Percentiles rank a stretch among this genome's conserved stretches.
phyloP scores from a whole-genome alignment of 2,888 invertebrate genomes.

The Gnatocerus cornutus region DNA sequence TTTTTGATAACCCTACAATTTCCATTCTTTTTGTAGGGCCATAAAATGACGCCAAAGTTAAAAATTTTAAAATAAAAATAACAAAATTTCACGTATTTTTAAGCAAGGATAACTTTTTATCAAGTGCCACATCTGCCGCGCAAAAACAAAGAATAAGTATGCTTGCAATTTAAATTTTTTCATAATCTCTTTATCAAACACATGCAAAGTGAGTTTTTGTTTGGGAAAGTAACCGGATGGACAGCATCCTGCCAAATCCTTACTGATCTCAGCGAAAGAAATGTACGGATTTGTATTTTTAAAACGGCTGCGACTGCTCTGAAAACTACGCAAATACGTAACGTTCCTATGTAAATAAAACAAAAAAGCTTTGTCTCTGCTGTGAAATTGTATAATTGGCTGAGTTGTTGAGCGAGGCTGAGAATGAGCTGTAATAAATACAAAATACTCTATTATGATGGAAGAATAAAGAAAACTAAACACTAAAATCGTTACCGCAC shows the following conservation, averaged over 20 bases:
- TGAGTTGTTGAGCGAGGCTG: background rate
- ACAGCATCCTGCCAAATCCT: slow-evolving; percentile 36
- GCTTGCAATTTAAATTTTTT: slow-evolving; percentile 48
- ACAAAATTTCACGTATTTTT: too few relatives aligned
- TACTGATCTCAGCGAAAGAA: slow-evolving; percentile 32
- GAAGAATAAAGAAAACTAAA: too few relatives aligned
- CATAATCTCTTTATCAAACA: slow-evolving; percentile 60
- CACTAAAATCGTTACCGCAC: too few relatives aligned
- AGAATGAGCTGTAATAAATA: background rate
- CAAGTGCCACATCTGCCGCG: too few relatives aligned
- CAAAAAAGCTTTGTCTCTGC: slow-evolving; percentile 13
- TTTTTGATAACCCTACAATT: too few relatives aligned
- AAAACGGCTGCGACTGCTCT: slow-evolving; percentile 20
- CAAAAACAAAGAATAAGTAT: background rate
- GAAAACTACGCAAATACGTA: slow-evolving; percentile 16
- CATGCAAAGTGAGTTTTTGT: slow-evolving; percentile 59
- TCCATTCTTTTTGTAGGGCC: too few relatives aligned
- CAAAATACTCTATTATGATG: too few relatives aligned
- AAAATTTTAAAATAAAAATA: too few relatives aligned
- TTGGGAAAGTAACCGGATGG: slow-evolving; percentile 44
- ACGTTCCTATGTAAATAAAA: slow-evolving; percentile 30
- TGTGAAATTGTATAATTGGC: background rate
- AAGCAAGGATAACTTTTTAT: too few relatives aligned
- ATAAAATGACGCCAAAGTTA: too few relatives aligned
- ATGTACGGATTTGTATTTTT: slow-evolving; percentile 47